Conservation (phyloP, 2,797 vertebrate species). For the Bradypus variegatus region DNA sequence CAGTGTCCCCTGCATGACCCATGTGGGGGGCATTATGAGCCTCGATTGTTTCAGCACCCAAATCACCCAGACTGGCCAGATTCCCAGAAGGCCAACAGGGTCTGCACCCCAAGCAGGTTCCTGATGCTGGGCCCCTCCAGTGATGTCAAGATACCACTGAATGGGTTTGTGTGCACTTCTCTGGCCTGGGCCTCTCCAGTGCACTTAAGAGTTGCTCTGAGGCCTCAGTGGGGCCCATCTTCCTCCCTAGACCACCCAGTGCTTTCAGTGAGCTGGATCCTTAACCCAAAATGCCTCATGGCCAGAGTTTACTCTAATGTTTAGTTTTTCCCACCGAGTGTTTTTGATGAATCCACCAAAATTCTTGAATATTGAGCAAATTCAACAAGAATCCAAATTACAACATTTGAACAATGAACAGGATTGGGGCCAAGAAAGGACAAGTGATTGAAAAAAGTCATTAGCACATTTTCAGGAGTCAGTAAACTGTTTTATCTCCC, state of each 20-base stretch:
- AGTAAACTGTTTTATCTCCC: not conserved
- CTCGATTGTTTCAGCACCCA: not conserved
- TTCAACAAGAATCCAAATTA: not conserved
- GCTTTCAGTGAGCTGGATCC: not conserved
- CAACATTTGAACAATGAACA: not conserved
- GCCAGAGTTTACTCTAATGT: not conserved
- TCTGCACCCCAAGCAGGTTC: not conserved
- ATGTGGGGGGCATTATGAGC: accelerated
- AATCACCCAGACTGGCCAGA: not conserved
- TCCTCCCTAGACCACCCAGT: not conserved
- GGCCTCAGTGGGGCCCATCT: no score
- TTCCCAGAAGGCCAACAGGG: not conserved
- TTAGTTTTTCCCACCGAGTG: not conserved
- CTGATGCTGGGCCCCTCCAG: accelerated
- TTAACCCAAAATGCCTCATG: not conserved
- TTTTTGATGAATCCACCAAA: not conserved
- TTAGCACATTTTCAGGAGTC: no score
- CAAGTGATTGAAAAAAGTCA: not conserved
- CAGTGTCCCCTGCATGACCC: accelerated
- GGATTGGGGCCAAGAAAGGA: not conserved
- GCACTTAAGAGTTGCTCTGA: not conserved
- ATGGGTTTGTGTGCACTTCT: not conserved
- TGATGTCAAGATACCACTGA: not conserved
- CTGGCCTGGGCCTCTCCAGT: not conserved
- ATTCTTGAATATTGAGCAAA: not conserved